Conservation (phyloP, 2,797 vertebrate genomes). For the Leptoclinus maculatus region DNA sequence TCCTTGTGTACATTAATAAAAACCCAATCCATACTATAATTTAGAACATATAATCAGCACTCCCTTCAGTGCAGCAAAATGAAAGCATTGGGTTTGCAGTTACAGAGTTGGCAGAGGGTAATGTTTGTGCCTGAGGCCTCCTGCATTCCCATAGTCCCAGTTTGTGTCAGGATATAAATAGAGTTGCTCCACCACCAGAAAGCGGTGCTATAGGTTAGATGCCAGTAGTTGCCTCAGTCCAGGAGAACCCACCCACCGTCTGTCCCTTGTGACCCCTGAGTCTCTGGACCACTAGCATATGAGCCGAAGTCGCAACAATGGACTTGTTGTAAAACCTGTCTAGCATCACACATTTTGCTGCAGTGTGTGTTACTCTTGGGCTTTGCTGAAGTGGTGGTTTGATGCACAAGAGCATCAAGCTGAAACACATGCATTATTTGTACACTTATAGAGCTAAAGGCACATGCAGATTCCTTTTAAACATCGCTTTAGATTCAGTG, state of each 20-base stretch:
- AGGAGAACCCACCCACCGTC: conserved; percentile 24
- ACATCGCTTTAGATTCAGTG: not conserved
- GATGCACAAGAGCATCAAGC: conserved; percentile 7
- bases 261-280: conserved; percentile 59
- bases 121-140: conserved; percentile 72
- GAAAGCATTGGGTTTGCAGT: conserved; percentile 47
- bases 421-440: conserved; percentile 18
- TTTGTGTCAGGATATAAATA: conserved; percentile 76
- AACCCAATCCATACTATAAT: not conserved
- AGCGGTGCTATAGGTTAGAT: conserved; percentile 59
- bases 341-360: conserved; percentile 17
- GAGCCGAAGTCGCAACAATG: conserved; percentile 38
- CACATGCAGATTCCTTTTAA: not conserved
- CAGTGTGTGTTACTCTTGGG: not conserved
- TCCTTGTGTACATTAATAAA: not conserved
- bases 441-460: not conserved
- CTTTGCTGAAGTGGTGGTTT: conserved; percentile 9
- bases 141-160: conserved; percentile 66
- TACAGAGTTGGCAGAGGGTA: conserved; percentile 50
- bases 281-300: not conserved
- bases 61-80: conserved; percentile 10
- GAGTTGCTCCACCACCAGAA: conserved; percentile 65
- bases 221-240: conserved; percentile 39
- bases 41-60: not conserved
- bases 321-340: conserved; percentile 34